Evolutionary conservation across 2,113 vertebrate genomes (phyloP), one percentile per base, ranked within the genome.

Genomic region (Odocoileus virginianus): DNA sequence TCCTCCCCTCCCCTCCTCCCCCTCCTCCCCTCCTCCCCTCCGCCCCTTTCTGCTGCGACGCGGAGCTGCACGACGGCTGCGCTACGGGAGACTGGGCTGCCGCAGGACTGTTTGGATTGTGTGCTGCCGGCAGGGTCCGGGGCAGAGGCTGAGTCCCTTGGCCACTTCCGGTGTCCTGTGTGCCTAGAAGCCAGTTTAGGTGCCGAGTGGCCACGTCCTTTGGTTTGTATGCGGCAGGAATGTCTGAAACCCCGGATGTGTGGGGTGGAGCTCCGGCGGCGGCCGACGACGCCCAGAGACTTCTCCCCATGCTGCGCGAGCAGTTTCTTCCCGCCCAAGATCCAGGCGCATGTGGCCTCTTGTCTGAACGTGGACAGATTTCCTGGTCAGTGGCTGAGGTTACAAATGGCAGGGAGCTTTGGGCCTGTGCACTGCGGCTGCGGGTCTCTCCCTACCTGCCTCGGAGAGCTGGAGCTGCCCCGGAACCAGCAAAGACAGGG

Each of bases 191-290:
- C 10, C 78, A 33, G 30, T 81, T 19, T 30, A 52, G 47, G 47
- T 52, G 78, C 28, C 3, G 2, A 10, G 16, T 21, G 45, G 17
- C 47, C 16, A 7, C 3, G 30, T n/a, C 94, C 99, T 99, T 98
- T 99, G 99, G 97, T 98, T 99, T 6, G 98, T 98, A 3, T 99
- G 99, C 99, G 99, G 98, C 99, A 99, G 98, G 99, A 99, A 91
- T 99, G 99, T 95, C 98, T 99, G 96, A 99, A 99, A 96, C 99
- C 99, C 76, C 99, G 99, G 95, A 99, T 99, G 94, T 99, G 99
- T 97, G 99, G 99, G 0, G 99, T 99, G 67, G 99, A 99, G 64
- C 96, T 99, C 58, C 99, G 47, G 47, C 47, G 47, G 47, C 47
- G 47, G 47, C 47, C 47, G 47, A 47, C 47, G 10, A 47, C 47